Evolutionary conservation across 2,797 vertebrate species (phyloP).

Genomic region (Halcyon badia): DNA sequence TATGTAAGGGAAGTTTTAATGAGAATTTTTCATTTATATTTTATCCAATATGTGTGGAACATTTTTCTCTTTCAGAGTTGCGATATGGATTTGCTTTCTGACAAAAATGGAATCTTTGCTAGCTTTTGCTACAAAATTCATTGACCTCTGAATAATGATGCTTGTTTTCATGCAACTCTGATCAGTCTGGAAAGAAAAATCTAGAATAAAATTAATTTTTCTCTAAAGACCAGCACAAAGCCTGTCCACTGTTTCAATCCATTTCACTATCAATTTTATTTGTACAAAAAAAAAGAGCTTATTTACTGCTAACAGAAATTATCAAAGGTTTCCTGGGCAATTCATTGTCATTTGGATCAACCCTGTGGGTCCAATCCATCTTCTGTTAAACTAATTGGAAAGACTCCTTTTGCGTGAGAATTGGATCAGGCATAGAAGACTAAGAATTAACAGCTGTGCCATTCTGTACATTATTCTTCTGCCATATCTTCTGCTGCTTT

Average conservation of each 20-base stretch:
- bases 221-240: background rate
- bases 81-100: background rate
- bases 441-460: slow-evolving; percentile 8
- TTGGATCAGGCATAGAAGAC: background rate
- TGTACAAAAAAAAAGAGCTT: background rate
- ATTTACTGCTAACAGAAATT: slow-evolving; percentile 27
- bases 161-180: background rate
- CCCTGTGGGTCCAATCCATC: background rate
- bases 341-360: slow-evolving; percentile 16
- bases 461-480: slow-evolving; percentile 10
- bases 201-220: background rate
- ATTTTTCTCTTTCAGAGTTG: background rate
- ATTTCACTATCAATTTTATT: background rate
- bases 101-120: background rate
- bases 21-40: background rate
- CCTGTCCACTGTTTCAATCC: background rate
- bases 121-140: background rate
- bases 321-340: background rate
- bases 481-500: background rate
- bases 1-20: background rate
- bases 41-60: background rate
- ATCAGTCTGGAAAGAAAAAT: background rate
- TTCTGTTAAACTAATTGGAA: slow-evolving; percentile 37
- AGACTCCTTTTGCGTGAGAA: slow-evolving; percentile 11
- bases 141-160: background rate